Percentiles rank a stretch among this genome's conserved stretches.
These are phyloP conservation scores for Anticlea derivata DNA, from an alignment of 2,888 invertebrate species.

Conservation along the genomic window DNA sequence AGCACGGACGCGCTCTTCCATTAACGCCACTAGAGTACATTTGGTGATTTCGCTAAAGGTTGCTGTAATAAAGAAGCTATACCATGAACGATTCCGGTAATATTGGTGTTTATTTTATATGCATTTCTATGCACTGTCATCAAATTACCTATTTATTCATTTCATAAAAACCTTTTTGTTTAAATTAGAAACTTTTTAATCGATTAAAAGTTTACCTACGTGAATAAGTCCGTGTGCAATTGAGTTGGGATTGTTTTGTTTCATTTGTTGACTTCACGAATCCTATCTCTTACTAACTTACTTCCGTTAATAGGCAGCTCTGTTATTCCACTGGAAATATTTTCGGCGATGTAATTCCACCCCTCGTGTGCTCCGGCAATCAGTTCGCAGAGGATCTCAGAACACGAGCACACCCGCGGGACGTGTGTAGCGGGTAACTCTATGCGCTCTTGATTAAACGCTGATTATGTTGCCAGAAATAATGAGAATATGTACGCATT, in stretches of 20 bases:
- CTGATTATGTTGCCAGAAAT: slow-evolving; percentile 18
- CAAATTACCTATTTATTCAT: no score
- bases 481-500: slow-evolving; percentile 5
- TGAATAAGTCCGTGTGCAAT: no score
- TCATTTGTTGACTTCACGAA: background rate
- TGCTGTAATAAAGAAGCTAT: no score
- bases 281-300: background rate
- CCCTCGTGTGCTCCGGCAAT: slow-evolving; percentile 14
- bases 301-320: slow-evolving; percentile 1
- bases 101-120: no score
- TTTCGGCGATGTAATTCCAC: slow-evolving; percentile 20
- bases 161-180: no score
- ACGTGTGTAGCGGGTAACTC: slow-evolving; percentile 5
- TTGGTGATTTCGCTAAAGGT: no score
- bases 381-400: slow-evolving; percentile 3
- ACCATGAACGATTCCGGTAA: no score
- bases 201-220: background rate
- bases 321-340: slow-evolving; percentile 11
- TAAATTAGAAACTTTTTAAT: no score
- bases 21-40: no score
- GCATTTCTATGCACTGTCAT: no score
- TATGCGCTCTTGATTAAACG: slow-evolving; percentile 22
- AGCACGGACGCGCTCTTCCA: no score
- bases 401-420: slow-evolving; percentile 19
- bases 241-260: background rate